Evolutionary conservation across 2,113 vertebrate genomes (phyloP).

Genomic region (Phyllostomus discolor): DNA sequence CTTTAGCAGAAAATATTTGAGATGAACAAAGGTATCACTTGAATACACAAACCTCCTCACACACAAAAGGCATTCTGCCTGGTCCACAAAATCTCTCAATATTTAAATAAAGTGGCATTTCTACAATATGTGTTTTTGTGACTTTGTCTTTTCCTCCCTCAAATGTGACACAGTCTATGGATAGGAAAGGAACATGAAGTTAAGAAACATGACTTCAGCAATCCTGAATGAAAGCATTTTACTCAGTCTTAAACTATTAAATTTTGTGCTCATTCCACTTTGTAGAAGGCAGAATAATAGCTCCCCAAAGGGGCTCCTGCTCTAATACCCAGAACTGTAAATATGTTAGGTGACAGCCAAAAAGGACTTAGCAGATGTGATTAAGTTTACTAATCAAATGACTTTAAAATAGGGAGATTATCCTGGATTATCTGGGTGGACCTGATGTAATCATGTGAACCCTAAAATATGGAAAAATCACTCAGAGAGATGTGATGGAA

Average conservation of each 20-base stretch:
- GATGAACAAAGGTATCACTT: not conserved
- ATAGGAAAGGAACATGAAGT: not conserved
- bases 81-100: not conserved
- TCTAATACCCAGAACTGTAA: not conserved
- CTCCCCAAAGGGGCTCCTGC: not conserved
- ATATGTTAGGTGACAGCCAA: not conserved
- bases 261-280: not conserved
- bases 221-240: not conserved
- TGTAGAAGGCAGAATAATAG: not conserved
- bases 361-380: not conserved
- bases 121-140: not conserved
- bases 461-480: not conserved
- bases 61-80: not conserved
- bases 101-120: not conserved
- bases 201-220: not conserved
- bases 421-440: not conserved
- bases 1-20: slow-evolving; percentile 1
- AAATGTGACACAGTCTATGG: not conserved
- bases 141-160: not conserved
- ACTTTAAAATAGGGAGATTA: not conserved
- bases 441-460: not conserved
- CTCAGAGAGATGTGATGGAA: not conserved
- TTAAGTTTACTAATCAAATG: slow-evolving; percentile 5
- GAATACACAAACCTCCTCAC: not conserved
- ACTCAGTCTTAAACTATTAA: not conserved